Evolutionary conservation across 2,113 vertebrate species (phyloP).

Genomic region (Bos javanicus): DNA sequence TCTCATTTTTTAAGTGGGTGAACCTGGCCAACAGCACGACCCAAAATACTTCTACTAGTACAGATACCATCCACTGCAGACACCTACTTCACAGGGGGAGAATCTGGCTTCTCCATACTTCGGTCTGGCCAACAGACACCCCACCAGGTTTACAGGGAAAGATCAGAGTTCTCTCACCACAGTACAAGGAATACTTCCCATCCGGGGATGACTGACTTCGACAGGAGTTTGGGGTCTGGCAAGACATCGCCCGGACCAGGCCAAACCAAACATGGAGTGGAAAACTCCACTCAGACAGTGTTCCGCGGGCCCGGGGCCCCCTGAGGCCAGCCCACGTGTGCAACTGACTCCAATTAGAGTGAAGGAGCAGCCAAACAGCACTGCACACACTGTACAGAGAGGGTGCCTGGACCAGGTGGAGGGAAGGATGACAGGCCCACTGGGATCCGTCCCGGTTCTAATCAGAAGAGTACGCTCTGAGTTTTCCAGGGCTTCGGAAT

Average conservation of each 20-base stretch:
- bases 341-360: conserved; percentile 35
- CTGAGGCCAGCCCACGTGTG: conserved; percentile 31
- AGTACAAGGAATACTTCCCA: conserved; percentile 65
- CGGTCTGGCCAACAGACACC: conserved; percentile 50
- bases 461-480: neutral
- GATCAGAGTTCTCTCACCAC: conserved; percentile 68
- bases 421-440: neutral
- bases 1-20: conserved; percentile 22
- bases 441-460: neutral
- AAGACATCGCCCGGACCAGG: conserved; percentile 7
- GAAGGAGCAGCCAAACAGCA: conserved; percentile 39
- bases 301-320: neutral
- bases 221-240: conserved; percentile 66
- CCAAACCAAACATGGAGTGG: conserved; percentile 77
- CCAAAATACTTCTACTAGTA: conserved; percentile 37
- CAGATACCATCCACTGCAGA: conserved; percentile 66
- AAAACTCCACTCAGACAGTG: conserved; percentile 65
- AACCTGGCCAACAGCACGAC: conserved; percentile 42
- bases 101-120: conserved; percentile 44
- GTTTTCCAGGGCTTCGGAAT: neutral
- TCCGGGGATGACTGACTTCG: conserved; percentile 61
- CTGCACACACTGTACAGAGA: neutral
- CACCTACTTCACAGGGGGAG: conserved; percentile 61
- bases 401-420: conserved; percentile 48
- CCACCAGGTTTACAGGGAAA: conserved; percentile 71